Evolutionary conservation across 2,113 vertebrate species (phyloP).

Genomic region (Anoura caudifer): DNA sequence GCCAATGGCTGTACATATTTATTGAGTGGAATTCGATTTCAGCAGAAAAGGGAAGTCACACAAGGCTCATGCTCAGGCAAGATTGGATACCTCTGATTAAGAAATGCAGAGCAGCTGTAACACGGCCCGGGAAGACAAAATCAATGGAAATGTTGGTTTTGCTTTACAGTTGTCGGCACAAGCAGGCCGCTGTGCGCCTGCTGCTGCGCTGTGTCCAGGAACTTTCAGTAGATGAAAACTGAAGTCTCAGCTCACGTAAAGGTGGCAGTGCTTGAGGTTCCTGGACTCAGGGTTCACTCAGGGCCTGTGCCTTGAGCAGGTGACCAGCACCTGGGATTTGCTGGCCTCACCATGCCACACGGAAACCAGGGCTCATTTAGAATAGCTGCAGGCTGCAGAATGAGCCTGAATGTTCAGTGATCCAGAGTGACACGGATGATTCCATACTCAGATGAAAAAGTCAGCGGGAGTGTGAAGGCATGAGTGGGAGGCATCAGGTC

Average conservation of each 20-base stretch:
- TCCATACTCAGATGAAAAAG: rapidly evolving
- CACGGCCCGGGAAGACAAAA: background rate
- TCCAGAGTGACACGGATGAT: rapidly evolving
- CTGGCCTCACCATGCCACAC: rapidly evolving
- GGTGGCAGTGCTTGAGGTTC: rapidly evolving
- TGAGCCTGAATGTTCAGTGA: rapidly evolving
- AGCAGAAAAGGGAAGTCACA: background rate
- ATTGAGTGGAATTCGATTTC: background rate
- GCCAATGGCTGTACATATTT: rapidly evolving
- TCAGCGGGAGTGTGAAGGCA: rapidly evolving
- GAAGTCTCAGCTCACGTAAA: rapidly evolving
- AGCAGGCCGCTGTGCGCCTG: rapidly evolving
- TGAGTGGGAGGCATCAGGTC: rapidly evolving
- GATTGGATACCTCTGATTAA: background rate
- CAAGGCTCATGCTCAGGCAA: rapidly evolving
- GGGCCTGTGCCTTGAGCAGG: rapidly evolving
- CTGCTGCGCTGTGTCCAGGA: rapidly evolving
- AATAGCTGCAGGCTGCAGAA: background rate
- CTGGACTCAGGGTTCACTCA: rapidly evolving
- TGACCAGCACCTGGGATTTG: rapidly evolving
- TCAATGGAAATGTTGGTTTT: background rate
- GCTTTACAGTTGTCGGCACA: too few species aligned
- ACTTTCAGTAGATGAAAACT: rapidly evolving
- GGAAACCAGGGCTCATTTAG: rapidly evolving
- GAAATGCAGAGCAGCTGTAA: background rate